Percentiles rank a stretch among this genome's conserved stretches.
These are phyloP conservation scores for Ovibos moschatus DNA, from an alignment of 2,113 vertebrate genomes.

Conservation along the genomic window DNA sequence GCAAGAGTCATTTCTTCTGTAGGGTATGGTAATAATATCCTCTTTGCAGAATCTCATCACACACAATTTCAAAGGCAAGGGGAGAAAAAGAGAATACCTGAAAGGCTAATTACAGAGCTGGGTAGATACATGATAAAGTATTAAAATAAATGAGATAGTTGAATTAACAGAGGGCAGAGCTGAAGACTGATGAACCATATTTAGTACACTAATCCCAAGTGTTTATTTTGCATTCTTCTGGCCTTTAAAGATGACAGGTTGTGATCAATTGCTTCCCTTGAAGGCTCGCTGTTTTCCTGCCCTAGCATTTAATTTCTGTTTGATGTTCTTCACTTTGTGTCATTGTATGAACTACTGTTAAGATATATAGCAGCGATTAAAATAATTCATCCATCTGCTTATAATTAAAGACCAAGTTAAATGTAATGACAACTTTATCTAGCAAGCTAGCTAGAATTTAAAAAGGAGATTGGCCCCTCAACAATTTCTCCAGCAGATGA, in stretches of 20 bases:
- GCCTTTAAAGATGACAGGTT: conserved; percentile 88
- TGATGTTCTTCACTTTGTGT: conserved; percentile 86
- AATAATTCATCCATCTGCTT: conserved; percentile 88
- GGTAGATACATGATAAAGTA: conserved; percentile 78
- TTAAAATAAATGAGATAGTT: conserved; percentile 84
- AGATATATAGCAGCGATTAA: conserved; percentile 86
- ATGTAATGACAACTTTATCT: conserved; percentile 86
- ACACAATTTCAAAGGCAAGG: conserved; percentile 83
- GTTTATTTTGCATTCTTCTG: conserved; percentile 85
- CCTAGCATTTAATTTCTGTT: conserved; percentile 84
- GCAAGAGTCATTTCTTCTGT: conserved; percentile 66
- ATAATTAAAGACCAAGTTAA: conserved; percentile 87
- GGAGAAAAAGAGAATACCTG: conserved; percentile 81
- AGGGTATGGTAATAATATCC: conserved; percentile 73
- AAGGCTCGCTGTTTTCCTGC: conserved; percentile 84
- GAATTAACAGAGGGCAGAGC: conserved; percentile 81
- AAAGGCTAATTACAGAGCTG: conserved; percentile 85
- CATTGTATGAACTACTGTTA: conserved; percentile 86
- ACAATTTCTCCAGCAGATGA: conserved; percentile 72
- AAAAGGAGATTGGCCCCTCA: conserved; percentile 68
- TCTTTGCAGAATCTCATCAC: conserved; percentile 74
- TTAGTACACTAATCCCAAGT: conserved; percentile 83
- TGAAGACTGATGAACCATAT: conserved; percentile 79
- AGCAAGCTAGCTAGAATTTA: conserved; percentile 78
- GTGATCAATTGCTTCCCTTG: conserved; percentile 88